Evolutionary conservation across 2,888 invertebrate genomes (phyloP).

Genomic region (Cheilosia soror): DNA sequence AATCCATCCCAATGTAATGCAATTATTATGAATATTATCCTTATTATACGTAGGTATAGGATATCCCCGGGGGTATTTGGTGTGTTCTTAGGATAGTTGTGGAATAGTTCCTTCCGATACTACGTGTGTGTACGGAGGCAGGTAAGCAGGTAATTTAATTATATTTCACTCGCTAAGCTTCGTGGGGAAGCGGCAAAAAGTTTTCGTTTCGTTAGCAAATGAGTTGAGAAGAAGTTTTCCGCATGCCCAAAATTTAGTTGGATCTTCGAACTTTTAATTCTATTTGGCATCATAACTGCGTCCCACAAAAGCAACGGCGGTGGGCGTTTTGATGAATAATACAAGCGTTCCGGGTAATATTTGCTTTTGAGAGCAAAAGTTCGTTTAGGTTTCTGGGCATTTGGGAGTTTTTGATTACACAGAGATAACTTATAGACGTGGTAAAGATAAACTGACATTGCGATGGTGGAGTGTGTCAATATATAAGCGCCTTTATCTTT

Average conservation of each 20-base stretch:
- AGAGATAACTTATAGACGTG: constrained; percentile 30
- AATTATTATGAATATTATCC: constrained; percentile 68
- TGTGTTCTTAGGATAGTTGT: constrained; percentile 44
- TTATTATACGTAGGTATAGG: constrained; percentile 39
- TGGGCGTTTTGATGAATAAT: constrained; percentile 60
- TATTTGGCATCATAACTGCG: constrained; percentile 57
- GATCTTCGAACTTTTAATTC: constrained; percentile 66
- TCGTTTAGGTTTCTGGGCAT: constrained; percentile 26
- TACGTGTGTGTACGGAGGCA: constrained; percentile 7
- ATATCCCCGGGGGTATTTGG: constrained; percentile 40
- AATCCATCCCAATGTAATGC: constrained; percentile 49
- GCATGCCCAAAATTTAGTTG: constrained; percentile 31
- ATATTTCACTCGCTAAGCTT: constrained; percentile 48
- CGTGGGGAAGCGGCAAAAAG: constrained; percentile 18
- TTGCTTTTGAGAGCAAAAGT: constrained; percentile 46
- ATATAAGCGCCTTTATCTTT: not conserved
- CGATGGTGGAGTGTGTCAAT: not conserved
- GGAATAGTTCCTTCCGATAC: constrained; percentile 18
- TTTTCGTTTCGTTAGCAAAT: constrained; percentile 51
- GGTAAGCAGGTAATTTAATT: constrained; percentile 67
- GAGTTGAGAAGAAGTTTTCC: constrained; percentile 50
- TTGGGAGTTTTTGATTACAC: constrained; percentile 43
- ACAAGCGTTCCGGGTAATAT: constrained; percentile 53
- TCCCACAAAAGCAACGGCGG: constrained; percentile 6
- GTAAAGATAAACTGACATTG: constrained; percentile 33